Evolutionary conservation across 2,797 vertebrate species (phyloP).

Genomic region (Myotis pilosus): DNA sequence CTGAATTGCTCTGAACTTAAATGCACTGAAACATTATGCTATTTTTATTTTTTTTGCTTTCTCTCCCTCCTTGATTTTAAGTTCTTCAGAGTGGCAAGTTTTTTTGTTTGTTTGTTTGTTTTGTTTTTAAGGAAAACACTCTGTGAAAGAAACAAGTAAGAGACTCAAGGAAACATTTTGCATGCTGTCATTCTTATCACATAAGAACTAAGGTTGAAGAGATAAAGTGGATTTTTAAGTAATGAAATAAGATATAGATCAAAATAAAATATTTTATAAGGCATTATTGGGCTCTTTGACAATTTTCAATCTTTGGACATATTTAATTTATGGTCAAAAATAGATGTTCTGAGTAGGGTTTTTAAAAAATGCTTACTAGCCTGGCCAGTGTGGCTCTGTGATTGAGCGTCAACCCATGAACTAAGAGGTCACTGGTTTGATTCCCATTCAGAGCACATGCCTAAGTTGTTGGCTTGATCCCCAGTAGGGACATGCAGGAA

Average conservation of each 20-base stretch:
- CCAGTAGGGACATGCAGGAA: too few relatives aligned
- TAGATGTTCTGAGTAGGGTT: neutral
- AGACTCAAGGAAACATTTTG: neutral
- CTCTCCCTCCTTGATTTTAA: constrained; percentile 30
- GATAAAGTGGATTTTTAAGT: neutral
- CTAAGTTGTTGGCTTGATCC: too few relatives aligned
- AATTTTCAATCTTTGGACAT: neutral
- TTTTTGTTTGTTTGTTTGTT: neutral
- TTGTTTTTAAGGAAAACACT: neutral
- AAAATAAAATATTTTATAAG: neutral
- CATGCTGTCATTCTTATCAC: neutral
- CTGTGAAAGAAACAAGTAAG: neutral
- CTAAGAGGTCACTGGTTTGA: too few relatives aligned
- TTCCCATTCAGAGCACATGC: too few relatives aligned
- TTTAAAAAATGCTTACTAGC: too few relatives aligned
- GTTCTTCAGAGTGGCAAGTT: neutral
- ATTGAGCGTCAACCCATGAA: too few relatives aligned
- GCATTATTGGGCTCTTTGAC: neutral
- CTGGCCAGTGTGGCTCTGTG: too few relatives aligned
- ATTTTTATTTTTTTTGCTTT: neutral
- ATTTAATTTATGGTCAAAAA: constrained; percentile 27
- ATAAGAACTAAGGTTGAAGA: neutral
- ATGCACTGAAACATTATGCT: neutral
- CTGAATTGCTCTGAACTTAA: neutral
- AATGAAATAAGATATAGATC: neutral